Evolutionary conservation across 2,797 vertebrate species (phyloP).

Genomic region (Triplophysa yarkandensis): DNA sequence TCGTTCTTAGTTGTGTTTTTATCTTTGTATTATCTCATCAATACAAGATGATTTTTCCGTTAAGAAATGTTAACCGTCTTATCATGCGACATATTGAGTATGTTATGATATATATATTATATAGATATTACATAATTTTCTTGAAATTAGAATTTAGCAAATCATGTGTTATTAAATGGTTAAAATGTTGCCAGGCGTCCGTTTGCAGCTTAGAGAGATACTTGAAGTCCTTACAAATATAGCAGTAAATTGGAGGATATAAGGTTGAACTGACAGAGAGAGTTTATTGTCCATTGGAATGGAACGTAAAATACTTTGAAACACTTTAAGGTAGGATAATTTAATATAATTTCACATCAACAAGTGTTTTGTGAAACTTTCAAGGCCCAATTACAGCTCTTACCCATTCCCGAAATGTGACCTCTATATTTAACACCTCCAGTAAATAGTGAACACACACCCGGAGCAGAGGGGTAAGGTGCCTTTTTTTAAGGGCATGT

Average conservation of each 20-base stretch:
- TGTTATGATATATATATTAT: slow-evolving; percentile 6
- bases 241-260: slow-evolving; percentile 54
- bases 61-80: slow-evolving; percentile 68
- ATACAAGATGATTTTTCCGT: slow-evolving; percentile 63
- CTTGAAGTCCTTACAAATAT: slow-evolving; percentile 42
- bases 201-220: slow-evolving; percentile 35
- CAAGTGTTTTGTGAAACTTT: too few relatives aligned
- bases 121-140: slow-evolving; percentile 72
- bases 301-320: too few relatives aligned
- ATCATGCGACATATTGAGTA: slow-evolving; percentile 62
- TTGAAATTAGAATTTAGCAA: too few relatives aligned
- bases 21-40: neutral
- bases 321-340: too few relatives aligned
- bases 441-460: too few relatives aligned
- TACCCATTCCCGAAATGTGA: too few relatives aligned
- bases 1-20: neutral
- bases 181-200: slow-evolving; percentile 53
- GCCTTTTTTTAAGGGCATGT: too few relatives aligned
- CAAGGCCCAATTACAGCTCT: too few relatives aligned
- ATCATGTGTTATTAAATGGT: slow-evolving; percentile 63
- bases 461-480: too few relatives aligned
- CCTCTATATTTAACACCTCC: too few relatives aligned
- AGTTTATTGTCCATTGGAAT: too few relatives aligned
- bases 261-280: slow-evolving; percentile 47
- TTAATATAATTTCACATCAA: too few relatives aligned